These are phyloP conservation scores for Myotis findleyi DNA, from an alignment of 2,797 vertebrate genomes.

Conservation along the genomic window DNA sequence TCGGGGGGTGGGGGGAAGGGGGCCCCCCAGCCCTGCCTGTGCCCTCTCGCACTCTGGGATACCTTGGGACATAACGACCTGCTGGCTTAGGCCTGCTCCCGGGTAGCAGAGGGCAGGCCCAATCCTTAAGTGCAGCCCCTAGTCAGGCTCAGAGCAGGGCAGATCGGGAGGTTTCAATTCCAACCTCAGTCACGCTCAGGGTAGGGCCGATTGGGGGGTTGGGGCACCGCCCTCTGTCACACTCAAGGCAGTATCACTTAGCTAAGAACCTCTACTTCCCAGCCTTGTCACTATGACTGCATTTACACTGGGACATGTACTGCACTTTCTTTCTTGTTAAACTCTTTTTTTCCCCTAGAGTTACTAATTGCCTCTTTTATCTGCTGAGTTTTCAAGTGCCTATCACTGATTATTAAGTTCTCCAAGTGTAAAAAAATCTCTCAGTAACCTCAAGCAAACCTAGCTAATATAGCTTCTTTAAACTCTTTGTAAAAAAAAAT, in stretches of 20 bases:
- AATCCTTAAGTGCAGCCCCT: too few relatives aligned
- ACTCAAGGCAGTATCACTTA: background rate
- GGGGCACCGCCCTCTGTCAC: too few relatives aligned
- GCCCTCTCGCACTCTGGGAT: too few relatives aligned
- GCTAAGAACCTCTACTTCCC: background rate
- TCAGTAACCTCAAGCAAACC: background rate
- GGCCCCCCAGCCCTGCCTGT: too few relatives aligned
- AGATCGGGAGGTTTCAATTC: too few relatives aligned
- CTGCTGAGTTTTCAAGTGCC: background rate
- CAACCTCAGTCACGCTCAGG: too few relatives aligned
- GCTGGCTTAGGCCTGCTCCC: too few relatives aligned
- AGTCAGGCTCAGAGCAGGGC: too few relatives aligned
- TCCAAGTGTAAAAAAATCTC: background rate
- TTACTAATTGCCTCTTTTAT: background rate
- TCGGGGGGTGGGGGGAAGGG: too few relatives aligned
- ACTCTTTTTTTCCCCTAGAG: background rate
- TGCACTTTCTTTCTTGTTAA: background rate
- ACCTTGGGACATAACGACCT: too few relatives aligned
- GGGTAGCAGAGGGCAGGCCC: too few relatives aligned
- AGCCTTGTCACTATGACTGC: background rate
- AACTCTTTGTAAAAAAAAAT: background rate
- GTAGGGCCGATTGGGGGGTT: too few relatives aligned
- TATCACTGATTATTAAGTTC: background rate
- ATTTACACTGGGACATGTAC: background rate
- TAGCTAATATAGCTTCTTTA: background rate